Evolutionary conservation across 2,888 invertebrate species (phyloP).

Genomic region (Marronus borbonicus): DNA sequence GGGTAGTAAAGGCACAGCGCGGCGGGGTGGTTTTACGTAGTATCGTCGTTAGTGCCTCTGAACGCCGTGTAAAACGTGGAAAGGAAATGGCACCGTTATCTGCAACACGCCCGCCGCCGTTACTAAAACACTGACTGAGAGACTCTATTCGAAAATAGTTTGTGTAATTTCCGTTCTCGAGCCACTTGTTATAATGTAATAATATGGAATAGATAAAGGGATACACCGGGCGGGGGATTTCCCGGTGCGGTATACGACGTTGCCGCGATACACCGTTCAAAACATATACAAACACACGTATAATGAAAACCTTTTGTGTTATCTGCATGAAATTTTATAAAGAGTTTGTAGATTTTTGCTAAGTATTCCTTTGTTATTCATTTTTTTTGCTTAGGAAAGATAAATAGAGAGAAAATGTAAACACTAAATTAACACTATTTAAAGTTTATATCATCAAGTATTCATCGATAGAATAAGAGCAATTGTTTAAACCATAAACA

Average conservation of each 20-base stretch:
- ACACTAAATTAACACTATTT: no score
- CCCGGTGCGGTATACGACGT: slow-evolving; percentile 23
- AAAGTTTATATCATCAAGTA: no score
- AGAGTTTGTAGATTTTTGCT: no score
- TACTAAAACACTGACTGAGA: slow-evolving; percentile 68
- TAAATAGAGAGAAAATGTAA: no score
- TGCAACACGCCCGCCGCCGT: slow-evolving; percentile 63
- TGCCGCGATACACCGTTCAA: slow-evolving; percentile 35
- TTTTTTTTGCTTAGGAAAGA: no score
- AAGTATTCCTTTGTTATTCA: no score
- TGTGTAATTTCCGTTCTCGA: slow-evolving; percentile 71
- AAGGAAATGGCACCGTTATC: slow-evolving; percentile 70
- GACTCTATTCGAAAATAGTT: slow-evolving; percentile 71
- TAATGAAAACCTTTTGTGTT: slow-evolving; percentile 10
- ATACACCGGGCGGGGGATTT: slow-evolving; percentile 2
- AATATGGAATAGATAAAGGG: slow-evolving; percentile 67
- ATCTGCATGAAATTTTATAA: not conserved
- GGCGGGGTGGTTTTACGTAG: slow-evolving; percentile 33
- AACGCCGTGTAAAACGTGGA: slow-evolving; percentile 65
- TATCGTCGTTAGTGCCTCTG: slow-evolving; percentile 58
- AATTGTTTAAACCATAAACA: no score
- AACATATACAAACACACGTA: not conserved
- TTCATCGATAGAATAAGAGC: no score
- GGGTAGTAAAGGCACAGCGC: not conserved
- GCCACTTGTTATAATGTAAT: slow-evolving; percentile 71